Evolutionary conservation across 2,888 invertebrate genomes (phyloP).

Genomic region (Agapostemon virescens): DNA sequence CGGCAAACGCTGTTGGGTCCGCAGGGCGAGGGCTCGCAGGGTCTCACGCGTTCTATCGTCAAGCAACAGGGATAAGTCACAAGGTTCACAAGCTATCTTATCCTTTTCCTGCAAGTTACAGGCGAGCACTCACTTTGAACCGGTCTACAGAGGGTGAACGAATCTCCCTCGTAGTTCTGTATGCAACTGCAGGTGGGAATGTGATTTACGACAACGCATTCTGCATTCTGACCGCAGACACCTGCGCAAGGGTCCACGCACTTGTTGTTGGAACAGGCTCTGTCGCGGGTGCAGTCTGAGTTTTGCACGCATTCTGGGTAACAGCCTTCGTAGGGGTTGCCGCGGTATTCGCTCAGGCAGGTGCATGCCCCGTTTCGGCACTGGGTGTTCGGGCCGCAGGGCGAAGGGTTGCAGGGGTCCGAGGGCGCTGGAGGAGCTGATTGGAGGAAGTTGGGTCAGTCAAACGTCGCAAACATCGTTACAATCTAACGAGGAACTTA

Average conservation of each 20-base stretch:
- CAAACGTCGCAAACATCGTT: not conserved
- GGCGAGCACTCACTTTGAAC: constrained; percentile 71
- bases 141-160: constrained; percentile 82
- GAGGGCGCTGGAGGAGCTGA: constrained; percentile 72
- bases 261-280: constrained; percentile 89
- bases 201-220: constrained; percentile 89
- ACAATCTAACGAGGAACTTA: not conserved
- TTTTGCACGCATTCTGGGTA: constrained; percentile 91
- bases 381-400: constrained; percentile 89
- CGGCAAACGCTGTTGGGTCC: constrained; percentile 82
- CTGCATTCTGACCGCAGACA: constrained; percentile 89
- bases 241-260: constrained; percentile 91
- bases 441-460: not conserved
- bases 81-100: not conserved
- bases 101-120: not conserved
- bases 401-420: constrained; percentile 85
- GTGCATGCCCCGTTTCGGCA: constrained; percentile 81
- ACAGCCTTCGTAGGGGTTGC: constrained; percentile 84
- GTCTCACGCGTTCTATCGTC: constrained; percentile 67
- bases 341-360: constrained; percentile 78
- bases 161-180: constrained; percentile 82
- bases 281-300: constrained; percentile 88
- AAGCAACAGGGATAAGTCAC: constrained; percentile 38
- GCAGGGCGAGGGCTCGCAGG: constrained; percentile 81
- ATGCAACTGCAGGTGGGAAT: constrained; percentile 84